Conservation (phyloP, 1,140 invertebrate genomes). For the Drosophila baimaii region DNA sequence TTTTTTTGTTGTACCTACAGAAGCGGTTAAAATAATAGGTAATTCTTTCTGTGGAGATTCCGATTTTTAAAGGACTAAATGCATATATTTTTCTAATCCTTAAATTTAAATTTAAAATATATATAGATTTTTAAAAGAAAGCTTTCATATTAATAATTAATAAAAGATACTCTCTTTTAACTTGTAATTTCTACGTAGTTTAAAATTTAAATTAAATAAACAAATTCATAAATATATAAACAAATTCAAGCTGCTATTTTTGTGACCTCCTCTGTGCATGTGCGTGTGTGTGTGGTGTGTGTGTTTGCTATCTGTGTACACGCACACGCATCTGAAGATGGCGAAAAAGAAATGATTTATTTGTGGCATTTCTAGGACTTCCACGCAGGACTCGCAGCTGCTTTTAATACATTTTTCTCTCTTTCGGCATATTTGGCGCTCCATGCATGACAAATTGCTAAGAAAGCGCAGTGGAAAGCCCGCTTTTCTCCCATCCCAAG, state of each 20-base stretch:
- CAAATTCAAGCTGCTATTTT: background rate
- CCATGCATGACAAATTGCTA: conserved; percentile 82
- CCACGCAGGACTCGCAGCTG: conserved; percentile 60
- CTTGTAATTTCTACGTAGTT: background rate
- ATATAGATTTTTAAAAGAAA: no score
- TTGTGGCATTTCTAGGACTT: conserved; percentile 78
- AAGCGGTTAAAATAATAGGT: background rate
- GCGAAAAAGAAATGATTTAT: conserved; percentile 77
- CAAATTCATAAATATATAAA: no score
- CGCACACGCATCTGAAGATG: conserved; percentile 16
- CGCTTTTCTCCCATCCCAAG: conserved; percentile 11
- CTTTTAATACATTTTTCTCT: conserved; percentile 80
- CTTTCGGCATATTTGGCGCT: conserved; percentile 80
- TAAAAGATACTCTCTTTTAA: background rate
- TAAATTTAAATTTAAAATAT: background rate
- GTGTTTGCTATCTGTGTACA: conserved; percentile 5
- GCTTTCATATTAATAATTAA: no score
- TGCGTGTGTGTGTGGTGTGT: background rate
- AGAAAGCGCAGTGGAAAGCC: conserved; percentile 64
- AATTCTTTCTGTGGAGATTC: no score
- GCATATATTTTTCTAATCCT: no score
- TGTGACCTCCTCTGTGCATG: background rate
- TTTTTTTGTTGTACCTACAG: background rate
- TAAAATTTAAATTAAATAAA: no score
- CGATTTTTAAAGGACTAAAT: background rate